These are phyloP conservation scores for Karalla daura DNA, from an alignment of 2,797 vertebrate species.

Conservation along the genomic window DNA sequence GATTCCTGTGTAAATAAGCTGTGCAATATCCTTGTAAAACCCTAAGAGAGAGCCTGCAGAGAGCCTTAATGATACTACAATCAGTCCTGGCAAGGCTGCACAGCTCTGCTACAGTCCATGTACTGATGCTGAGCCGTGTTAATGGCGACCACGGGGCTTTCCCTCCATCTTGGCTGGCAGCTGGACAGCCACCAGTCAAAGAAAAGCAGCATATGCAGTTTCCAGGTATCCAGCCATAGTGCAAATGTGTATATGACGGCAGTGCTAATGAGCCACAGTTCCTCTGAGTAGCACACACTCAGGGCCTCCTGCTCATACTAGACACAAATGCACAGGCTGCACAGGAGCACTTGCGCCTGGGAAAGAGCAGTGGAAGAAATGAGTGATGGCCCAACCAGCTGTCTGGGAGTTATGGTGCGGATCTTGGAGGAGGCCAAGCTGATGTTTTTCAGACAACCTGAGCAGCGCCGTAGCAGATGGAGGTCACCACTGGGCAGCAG, in stretches of 20 bases:
- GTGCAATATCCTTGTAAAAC: slow-evolving; percentile 30
- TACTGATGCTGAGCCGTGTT: slow-evolving; percentile 9
- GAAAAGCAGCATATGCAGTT: slow-evolving; percentile 68
- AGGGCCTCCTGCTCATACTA: slow-evolving; percentile 50
- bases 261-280: slow-evolving; percentile 71
- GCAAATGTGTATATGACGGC: slow-evolving; percentile 58
- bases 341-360: slow-evolving; percentile 50
- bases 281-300: slow-evolving; percentile 49
- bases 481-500: slow-evolving; percentile 57
- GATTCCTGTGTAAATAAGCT: slow-evolving; percentile 43
- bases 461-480: slow-evolving; percentile 64
- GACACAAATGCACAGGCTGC: slow-evolving; percentile 42
- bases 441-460: slow-evolving; percentile 64
- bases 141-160: slow-evolving; percentile 20
- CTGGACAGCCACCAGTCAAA: slow-evolving; percentile 48
- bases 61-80: slow-evolving; percentile 14
- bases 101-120: slow-evolving; percentile 7
- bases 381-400: slow-evolving; percentile 70
- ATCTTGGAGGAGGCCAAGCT: slow-evolving; percentile 46
- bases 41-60: slow-evolving; percentile 4
- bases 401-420: slow-evolving; percentile 56
- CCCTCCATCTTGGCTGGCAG: slow-evolving; percentile 40
- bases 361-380: slow-evolving; percentile 42
- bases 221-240: slow-evolving; percentile 72
- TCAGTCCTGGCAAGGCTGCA: neutral